Evolutionary conservation across 2,888 invertebrate genomes (phyloP), one percentile per base, ranked within the genome.

Genomic region (Drosophila seclusa): DNA sequence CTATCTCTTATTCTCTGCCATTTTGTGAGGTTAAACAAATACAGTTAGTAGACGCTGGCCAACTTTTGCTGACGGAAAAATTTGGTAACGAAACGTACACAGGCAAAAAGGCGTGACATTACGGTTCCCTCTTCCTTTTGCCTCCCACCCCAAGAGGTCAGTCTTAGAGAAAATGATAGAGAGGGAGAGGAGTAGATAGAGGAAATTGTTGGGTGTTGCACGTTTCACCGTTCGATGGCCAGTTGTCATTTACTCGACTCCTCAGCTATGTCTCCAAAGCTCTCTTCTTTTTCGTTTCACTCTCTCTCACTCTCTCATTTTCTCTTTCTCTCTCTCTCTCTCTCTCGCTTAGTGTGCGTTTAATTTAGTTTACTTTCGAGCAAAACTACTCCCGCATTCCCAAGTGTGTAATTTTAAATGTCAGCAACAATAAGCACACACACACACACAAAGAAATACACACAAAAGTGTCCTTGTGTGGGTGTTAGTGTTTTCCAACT

Each of bases 341-440:
- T 31, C 21, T 18, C 24, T 34, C 11, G 62, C 32, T 42, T 29
- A 48, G 53, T 78, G 53, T 78, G 69, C 76, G 86, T 74, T 83
- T 89, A 83, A 89, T 89, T 85, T 80, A 83, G 90, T 89, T 87
- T 77, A 86, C 79, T 83, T 89, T 83, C 79, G 73, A 89, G 88
- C 78, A 74, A 80, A 88, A 76, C 73, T 80, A 78, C 72, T 65
- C 74, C 54, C 73, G 75, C 83, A 87, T 85, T 87, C 87, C 87
- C 87, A 78, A 86, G 90, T 86, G 87, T 89, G 79, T 86, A 76
- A 86, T 87, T 87, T 87, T 81, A 90, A 87, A 88, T 87, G 87
- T 88, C 87, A 87, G 87, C 90, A 86, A 73, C 85, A 82, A 83
- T 88, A 76, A 80, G 53, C 68, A 75, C 73, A 73, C 68, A 61